A percentile compares a stretch with the other conserved stretches of the same genome.
phyloP scores from a whole-genome alignment of 2,797 vertebrate species.

The Ptychobarbus kaznakovi region DNA sequence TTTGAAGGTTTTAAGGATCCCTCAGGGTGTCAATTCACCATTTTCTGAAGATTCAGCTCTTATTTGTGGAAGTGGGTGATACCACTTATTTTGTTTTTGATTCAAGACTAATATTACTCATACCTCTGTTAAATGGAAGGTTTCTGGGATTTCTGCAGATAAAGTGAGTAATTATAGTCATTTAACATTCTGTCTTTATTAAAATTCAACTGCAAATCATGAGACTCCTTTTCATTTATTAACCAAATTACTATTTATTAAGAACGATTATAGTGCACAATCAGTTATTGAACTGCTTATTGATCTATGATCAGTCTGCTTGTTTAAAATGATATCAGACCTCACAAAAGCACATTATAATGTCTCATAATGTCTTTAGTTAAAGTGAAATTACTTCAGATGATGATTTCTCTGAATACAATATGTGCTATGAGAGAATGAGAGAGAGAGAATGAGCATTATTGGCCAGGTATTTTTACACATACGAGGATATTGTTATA shows the following conservation, averaged over 20 bases:
- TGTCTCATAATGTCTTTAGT: background rate
- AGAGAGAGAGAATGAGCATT: too few species aligned
- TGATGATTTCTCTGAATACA: background rate
- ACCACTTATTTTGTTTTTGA: background rate
- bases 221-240: constrained; percentile 5
- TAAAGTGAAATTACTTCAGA: background rate
- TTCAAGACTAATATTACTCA: background rate
- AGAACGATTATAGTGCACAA: background rate
- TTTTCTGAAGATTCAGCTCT: background rate
- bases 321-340: background rate
- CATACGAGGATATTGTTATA: too few species aligned
- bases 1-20: constrained; percentile 25
- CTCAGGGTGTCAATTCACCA: background rate
- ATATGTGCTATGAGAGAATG: background rate
- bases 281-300: background rate
- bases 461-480: too few species aligned
- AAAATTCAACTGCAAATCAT: background rate
- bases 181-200: background rate
- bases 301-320: background rate
- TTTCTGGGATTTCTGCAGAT: background rate
- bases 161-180: background rate
- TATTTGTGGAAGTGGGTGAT: background rate
- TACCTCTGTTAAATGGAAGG: background rate
- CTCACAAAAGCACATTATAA: background rate
- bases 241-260: background rate